These are phyloP conservation scores for Cydia strobilella DNA, from an alignment of 1,140 invertebrate species.

Conservation along the genomic window DNA sequence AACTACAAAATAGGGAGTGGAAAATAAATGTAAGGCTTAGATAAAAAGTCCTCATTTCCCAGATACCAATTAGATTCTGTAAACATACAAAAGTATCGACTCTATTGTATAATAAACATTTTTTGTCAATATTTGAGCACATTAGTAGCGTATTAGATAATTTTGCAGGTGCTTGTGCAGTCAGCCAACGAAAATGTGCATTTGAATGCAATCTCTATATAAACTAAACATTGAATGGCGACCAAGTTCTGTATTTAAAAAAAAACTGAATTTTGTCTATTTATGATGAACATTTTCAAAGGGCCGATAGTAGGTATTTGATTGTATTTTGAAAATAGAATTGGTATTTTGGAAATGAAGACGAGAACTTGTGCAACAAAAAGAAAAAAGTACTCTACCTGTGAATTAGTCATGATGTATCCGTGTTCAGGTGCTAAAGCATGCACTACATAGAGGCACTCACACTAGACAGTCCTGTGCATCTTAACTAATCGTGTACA, in stretches of 20 bases:
- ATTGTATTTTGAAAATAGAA: neutral
- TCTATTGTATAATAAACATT: too few species aligned
- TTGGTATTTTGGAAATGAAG: constrained; percentile 36
- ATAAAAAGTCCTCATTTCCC: neutral
- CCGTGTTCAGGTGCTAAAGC: constrained; percentile 65
- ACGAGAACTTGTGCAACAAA: constrained; percentile 44
- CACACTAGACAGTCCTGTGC: constrained; percentile 71
- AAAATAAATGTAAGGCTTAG: constrained; percentile 3
- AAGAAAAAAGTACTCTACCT: constrained; percentile 61
- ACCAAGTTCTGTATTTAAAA: too few species aligned
- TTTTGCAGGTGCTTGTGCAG: neutral
- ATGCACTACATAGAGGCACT: constrained; percentile 77
- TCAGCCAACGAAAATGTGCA: neutral
- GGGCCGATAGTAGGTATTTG: neutral
- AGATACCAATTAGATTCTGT: neutral
- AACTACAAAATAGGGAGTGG: neutral
- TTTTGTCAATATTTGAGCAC: neutral
- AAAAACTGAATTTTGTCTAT: too few species aligned
- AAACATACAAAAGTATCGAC: too few species aligned
- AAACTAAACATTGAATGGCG: too few species aligned
- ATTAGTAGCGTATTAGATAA: constrained; percentile 6
- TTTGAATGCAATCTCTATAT: too few species aligned
- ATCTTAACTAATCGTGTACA: constrained; percentile 71
- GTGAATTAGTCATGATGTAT: constrained; percentile 77
- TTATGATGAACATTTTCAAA: neutral